Percentiles rank a stretch among this genome's conserved stretches.
Evolutionary conservation across 2,113 vertebrate genomes (phyloP).

Genomic region (Guaruba guarouba): DNA sequence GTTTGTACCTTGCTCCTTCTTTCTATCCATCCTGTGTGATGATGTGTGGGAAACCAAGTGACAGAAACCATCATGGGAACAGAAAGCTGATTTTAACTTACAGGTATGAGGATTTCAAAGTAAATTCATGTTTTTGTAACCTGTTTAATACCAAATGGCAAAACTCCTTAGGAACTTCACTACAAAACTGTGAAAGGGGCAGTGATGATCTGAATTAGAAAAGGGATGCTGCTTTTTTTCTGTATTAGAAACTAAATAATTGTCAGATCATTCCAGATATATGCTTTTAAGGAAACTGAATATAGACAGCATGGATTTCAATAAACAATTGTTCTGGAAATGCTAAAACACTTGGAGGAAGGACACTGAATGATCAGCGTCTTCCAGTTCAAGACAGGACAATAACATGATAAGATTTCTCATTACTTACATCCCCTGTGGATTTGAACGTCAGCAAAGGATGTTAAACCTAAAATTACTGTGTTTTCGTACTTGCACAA

Average conservation of each 20-base stretch:
- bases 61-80: not conserved
- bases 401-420: not conserved
- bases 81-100: not conserved
- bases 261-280: not conserved
- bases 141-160: not conserved
- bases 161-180: not conserved
- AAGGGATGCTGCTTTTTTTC: not conserved
- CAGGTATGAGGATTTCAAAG: not conserved
- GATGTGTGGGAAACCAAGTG: not conserved
- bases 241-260: not conserved
- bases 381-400: not conserved
- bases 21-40: not conserved
- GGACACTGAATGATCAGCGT: not conserved
- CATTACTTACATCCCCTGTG: not conserved
- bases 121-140: not conserved
- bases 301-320: not conserved
- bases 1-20: not conserved
- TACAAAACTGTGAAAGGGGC: not conserved
- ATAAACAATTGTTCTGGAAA: not conserved
- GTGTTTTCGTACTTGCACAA: accelerated
- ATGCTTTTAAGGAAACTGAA: not conserved
- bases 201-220: not conserved
- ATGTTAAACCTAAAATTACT: not conserved
- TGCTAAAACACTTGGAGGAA: not conserved
- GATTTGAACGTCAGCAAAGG: not conserved